Evolutionary conservation across 2,797 vertebrate genomes (phyloP).

Genomic region (Tauraco hartlaubi): DNA sequence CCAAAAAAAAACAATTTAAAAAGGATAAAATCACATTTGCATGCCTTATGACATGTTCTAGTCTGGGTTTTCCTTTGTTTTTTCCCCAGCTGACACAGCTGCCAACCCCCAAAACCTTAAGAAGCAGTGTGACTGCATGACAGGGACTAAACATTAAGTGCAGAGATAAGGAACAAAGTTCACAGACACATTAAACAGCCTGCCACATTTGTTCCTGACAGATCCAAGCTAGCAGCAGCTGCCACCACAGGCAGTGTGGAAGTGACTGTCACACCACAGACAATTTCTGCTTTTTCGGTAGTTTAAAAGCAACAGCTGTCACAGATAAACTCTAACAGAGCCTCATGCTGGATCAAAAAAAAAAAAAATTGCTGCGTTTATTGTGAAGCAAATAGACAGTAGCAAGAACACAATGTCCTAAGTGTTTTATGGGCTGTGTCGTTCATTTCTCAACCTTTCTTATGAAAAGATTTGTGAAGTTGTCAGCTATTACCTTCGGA

Average conservation of each 20-base stretch:
- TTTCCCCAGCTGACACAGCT: not conserved
- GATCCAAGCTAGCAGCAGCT: not conserved
- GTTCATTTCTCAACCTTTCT: not conserved
- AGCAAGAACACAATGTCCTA: not conserved
- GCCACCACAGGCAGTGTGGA: not conserved
- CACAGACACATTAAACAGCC: not conserved
- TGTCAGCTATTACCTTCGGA: not conserved
- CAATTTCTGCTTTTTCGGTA: not conserved
- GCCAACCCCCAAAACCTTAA: not conserved
- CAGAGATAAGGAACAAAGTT: constrained; percentile 22
- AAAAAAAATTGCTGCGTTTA: not conserved
- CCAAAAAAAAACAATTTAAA: not conserved
- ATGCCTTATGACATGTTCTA: not conserved
- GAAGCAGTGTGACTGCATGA: not conserved
- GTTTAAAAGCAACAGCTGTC: constrained; percentile 26
- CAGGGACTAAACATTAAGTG: not conserved
- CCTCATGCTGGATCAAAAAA: not conserved
- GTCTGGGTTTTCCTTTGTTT: not conserved
- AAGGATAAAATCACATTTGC: not conserved
- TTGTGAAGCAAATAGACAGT: not conserved
- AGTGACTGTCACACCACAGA: not conserved
- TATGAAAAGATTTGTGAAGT: not conserved
- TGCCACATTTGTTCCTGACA: not conserved
- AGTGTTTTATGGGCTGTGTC: not conserved
- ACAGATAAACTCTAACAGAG: not conserved